Evolutionary conservation across 2,888 invertebrate species (phyloP).

Genomic region (Pachydiplax longipennis): DNA sequence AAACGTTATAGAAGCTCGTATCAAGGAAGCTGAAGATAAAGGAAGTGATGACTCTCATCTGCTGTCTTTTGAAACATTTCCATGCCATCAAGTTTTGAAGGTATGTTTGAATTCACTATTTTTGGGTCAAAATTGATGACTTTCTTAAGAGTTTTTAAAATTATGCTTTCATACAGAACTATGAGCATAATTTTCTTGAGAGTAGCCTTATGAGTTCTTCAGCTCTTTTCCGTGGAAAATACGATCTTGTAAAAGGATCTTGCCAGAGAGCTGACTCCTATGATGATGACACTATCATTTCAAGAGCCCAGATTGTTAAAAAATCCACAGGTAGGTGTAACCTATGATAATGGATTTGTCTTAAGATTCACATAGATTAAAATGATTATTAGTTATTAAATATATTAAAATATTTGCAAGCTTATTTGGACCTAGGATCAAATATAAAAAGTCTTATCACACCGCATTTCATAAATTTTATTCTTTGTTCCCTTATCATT

Average conservation of each 20-base stretch:
- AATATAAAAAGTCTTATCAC: background rate
- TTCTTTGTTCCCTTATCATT: background rate
- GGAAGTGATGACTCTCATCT: background rate
- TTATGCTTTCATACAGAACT: background rate
- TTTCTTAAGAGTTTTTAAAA: background rate
- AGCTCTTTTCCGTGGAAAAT: background rate
- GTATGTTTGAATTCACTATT: background rate
- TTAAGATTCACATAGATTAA: background rate
- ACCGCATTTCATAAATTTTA: background rate
- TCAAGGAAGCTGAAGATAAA: background rate
- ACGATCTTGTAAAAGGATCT: background rate
- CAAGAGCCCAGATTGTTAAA: background rate
- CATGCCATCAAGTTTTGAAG: background rate
- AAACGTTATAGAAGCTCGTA: background rate
- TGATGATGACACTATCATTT: background rate
- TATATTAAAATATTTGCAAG: background rate
- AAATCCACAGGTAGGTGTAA: background rate
- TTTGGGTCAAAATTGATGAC: background rate
- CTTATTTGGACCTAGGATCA: background rate
- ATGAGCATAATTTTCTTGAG: background rate
- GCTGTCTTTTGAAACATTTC: slow-evolving; percentile 14
- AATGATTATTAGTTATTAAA: background rate
- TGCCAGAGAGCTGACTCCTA: background rate
- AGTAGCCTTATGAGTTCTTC: background rate
- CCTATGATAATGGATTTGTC: background rate